These are phyloP conservation scores for Haliclystus octoradiatus DNA, from an alignment of 30 jellyfish, hydroid and myxozoan genomes.

Conservation along the genomic window DNA sequence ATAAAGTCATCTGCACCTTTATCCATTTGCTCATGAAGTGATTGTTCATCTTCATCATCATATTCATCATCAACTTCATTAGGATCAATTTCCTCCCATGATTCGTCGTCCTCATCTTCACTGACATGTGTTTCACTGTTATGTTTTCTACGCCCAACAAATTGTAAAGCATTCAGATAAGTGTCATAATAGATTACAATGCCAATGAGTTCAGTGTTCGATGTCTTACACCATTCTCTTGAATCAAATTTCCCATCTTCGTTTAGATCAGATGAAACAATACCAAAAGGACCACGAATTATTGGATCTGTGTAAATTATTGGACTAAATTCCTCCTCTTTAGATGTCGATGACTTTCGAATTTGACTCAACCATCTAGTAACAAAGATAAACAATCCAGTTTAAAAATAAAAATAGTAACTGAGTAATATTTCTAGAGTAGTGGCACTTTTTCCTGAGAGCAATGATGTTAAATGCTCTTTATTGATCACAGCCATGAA, in stretches of 20 bases:
- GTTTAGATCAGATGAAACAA: conserved; percentile 12
- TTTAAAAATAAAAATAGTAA: conserved; percentile 1
- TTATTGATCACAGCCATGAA: no score
- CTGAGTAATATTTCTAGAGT: neutral
- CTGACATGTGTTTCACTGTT: no score
- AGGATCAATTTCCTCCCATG: conserved; percentile 9
- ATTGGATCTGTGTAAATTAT: conserved; percentile 16
- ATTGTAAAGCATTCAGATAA: conserved; percentile 55
- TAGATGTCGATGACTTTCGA: conserved; percentile 5
- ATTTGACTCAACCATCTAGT: no score
- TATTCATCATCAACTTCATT: conserved; percentile 28
- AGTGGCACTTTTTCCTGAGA: neutral
- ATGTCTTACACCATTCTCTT: conserved; percentile 31
- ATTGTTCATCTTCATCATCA: conserved; percentile 14
- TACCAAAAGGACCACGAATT: conserved; percentile 71
- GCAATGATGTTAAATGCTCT: no score
- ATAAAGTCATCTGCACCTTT: neutral
- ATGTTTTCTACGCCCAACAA: conserved; percentile 41
- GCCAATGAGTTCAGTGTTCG: conserved; percentile 25
- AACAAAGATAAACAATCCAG: conserved; percentile 42
- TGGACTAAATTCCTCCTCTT: conserved; percentile 19
- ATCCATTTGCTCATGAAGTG: neutral
- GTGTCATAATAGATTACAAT: conserved; percentile 29
- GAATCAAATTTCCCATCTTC: conserved; percentile 21
- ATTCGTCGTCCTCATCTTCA: neutral